Percentiles rank a stretch among this genome's conserved stretches.
Evolutionary conservation across 2,888 invertebrate species (phyloP).

Genomic region (Conops quadrifasciatus): DNA sequence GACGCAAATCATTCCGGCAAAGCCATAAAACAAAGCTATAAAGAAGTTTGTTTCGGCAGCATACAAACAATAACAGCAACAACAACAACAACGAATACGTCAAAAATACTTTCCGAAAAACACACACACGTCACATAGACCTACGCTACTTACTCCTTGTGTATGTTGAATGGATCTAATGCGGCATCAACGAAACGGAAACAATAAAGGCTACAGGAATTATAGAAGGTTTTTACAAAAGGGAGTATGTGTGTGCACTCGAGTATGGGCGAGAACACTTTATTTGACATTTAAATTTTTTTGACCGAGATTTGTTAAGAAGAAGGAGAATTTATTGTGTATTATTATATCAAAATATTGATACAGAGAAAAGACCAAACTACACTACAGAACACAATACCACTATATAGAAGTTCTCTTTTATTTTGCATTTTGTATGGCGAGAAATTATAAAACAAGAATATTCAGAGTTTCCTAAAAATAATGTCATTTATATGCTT

Average conservation of each 20-base stretch:
- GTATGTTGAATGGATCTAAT: background rate
- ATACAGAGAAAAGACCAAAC: too few relatives aligned
- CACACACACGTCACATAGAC: too few relatives aligned
- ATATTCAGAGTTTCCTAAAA: too few relatives aligned
- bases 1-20: too few relatives aligned
- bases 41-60: too few relatives aligned
- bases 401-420: too few relatives aligned
- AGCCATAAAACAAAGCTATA: too few relatives aligned
- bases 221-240: background rate
- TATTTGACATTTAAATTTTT: conserved; percentile 9
- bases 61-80: conserved; percentile 46
- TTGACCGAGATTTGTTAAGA: background rate
- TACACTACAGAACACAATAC: too few relatives aligned
- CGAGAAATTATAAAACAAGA: too few relatives aligned
- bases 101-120: background rate
- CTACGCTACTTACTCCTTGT: background rate
- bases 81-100: conserved; percentile 43
- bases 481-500: too few relatives aligned
- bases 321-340: background rate
- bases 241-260: background rate
- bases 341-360: conserved; percentile 9
- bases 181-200: conserved; percentile 1
- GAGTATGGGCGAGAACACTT: background rate
- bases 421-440: too few relatives aligned
- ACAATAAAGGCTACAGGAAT: conserved; percentile 7